phyloP scores from a whole-genome alignment of 2,797 vertebrate genomes.

The Sebastes alutus region DNA sequence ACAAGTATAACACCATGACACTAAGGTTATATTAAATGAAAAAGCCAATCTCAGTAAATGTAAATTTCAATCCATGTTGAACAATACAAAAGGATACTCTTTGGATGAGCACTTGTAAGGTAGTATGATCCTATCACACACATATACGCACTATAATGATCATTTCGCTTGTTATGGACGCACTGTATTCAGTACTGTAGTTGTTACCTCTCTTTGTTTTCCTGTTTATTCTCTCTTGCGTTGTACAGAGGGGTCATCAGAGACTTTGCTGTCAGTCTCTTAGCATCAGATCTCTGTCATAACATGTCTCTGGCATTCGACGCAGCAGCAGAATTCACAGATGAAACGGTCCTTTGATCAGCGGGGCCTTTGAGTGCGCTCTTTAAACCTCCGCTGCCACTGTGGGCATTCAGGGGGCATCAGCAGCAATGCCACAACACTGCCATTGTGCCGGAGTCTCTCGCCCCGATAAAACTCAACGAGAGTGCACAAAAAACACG shows the following conservation, averaged over 20 bases:
- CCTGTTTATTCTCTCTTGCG: constrained; percentile 43
- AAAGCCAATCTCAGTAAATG: no score
- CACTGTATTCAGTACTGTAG: constrained; percentile 2
- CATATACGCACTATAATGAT: neutral
- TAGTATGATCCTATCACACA: neutral
- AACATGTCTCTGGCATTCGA: constrained; percentile 59
- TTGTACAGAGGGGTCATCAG: constrained; percentile 51
- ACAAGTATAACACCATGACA: no score
- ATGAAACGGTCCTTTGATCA: constrained; percentile 80
- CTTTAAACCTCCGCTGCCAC: constrained; percentile 68
- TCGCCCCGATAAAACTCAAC: constrained; percentile 23
- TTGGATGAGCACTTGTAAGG: no score
- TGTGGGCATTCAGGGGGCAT: constrained; percentile 71
- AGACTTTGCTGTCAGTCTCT: constrained; percentile 65
- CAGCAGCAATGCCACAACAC: constrained; percentile 62
- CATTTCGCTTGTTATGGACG: neutral
- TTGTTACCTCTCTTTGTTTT: constrained; percentile 34
- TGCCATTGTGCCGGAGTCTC: constrained; percentile 52
- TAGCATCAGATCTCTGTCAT: constrained; percentile 68
- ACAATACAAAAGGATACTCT: no score
- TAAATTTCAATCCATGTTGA: no score
- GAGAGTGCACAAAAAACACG: constrained; percentile 9
- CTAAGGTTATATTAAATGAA: no score
- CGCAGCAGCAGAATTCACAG: constrained; percentile 69
- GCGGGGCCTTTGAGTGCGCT: constrained; percentile 72